phyloP scores from a whole-genome alignment of 2,888 invertebrate species.

The Anaspis maculata region DNA sequence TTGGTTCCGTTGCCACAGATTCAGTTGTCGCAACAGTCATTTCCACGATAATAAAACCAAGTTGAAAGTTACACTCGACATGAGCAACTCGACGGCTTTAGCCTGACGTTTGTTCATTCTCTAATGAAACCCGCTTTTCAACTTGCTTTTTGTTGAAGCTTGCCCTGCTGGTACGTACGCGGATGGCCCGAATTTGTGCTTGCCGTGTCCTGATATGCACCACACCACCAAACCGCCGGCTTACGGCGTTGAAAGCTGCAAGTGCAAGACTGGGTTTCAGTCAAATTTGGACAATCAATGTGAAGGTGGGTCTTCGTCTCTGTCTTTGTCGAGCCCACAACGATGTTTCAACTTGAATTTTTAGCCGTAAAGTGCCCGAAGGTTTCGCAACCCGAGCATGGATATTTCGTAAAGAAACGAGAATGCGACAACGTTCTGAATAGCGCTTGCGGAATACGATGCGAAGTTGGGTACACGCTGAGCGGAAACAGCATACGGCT shows the following conservation, averaged over 20 bases:
- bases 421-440: constrained; percentile 57
- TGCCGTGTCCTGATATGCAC: constrained; percentile 55
- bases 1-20: too few relatives aligned
- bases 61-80: too few relatives aligned
- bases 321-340: constrained; percentile 2
- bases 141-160: too few relatives aligned
- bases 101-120: too few relatives aligned
- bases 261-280: constrained; percentile 54
- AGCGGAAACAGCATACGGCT: constrained; percentile 48
- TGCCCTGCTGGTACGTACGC: constrained; percentile 60
- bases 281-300: constrained; percentile 44
- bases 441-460: constrained; percentile 62
- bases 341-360: constrained; percentile 1
- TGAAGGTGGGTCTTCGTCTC: constrained; percentile 43
- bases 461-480: constrained; percentile 53
- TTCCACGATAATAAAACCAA: too few relatives aligned
- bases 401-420: constrained; percentile 55
- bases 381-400: constrained; percentile 52
- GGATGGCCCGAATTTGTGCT: constrained; percentile 44
- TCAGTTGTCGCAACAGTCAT: too few relatives aligned
- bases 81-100: too few relatives aligned
- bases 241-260: constrained; percentile 48
- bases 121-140: too few relatives aligned
- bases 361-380: constrained; percentile 52
- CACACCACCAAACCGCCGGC: constrained; percentile 53